Evolutionary conservation across 2,113 vertebrate genomes (phyloP).

Genomic region (Desmodus rotundus): DNA sequence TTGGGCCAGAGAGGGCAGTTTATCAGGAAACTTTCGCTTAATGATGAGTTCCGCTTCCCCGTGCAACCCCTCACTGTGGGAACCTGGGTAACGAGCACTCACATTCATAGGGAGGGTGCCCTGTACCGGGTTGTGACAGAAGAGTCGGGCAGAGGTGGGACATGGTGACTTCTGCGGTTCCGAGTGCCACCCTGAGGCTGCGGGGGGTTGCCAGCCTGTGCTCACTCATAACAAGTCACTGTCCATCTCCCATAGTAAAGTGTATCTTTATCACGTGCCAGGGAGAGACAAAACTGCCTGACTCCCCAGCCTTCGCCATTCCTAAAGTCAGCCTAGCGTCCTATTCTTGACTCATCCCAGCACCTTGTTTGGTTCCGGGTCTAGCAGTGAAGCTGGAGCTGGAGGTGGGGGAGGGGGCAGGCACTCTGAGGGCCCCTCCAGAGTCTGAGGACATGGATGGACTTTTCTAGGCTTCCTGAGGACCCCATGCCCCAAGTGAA

Average conservation of each 20-base stretch:
- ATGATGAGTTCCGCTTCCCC: not conserved
- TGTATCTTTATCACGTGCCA: not conserved
- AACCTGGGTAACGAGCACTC: not conserved
- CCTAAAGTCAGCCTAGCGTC: not conserved
- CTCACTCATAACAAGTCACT: not conserved
- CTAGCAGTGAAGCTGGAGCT: not conserved
- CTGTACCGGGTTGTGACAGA: accelerated
- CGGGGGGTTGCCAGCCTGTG: not conserved
- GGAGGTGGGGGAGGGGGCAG: too few relatives aligned
- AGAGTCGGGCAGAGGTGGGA: not conserved
- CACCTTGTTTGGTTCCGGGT: not conserved
- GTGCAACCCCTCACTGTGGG: not conserved
- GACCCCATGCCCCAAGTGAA: not conserved
- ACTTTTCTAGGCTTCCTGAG: constrained; percentile 1
- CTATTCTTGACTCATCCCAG: not conserved
- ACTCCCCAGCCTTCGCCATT: not conserved
- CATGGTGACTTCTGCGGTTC: not conserved
- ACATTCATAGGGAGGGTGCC: too few relatives aligned
- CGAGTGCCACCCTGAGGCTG: not conserved
- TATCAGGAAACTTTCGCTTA: not conserved
- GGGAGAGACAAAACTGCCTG: not conserved
- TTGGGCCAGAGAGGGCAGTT: not conserved
- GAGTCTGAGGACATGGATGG: not conserved
- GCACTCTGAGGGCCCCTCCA: not conserved
- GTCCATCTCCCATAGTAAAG: not conserved